Conservation (phyloP, 2,797 vertebrate genomes). For the Margarornis squamiger region DNA sequence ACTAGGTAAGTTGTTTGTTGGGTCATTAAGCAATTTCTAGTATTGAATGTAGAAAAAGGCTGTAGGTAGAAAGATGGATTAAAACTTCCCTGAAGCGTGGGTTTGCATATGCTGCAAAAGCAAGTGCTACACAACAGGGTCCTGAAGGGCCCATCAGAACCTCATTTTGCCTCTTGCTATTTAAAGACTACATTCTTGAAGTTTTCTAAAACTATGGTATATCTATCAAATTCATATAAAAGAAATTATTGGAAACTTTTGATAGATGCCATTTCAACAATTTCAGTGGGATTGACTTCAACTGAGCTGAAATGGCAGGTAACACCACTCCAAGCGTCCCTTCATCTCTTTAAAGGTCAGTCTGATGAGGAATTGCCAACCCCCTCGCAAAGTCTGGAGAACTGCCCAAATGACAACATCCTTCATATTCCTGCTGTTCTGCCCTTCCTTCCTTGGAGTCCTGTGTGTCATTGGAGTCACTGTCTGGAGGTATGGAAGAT, state of each 20-base stretch:
- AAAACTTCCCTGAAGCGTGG: background rate
- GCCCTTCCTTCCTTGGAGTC: constrained; percentile 88
- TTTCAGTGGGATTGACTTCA: background rate
- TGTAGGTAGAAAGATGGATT: background rate
- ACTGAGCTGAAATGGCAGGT: background rate
- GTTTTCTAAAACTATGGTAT: background rate
- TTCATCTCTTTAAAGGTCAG: constrained; percentile 80
- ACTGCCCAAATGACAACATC: constrained; percentile 93
- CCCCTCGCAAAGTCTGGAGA: constrained; percentile 85
- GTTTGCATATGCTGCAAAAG: background rate
- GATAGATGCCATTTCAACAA: background rate
- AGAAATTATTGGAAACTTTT: background rate
- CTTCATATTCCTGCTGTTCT: constrained; percentile 90
- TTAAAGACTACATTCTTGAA: background rate
- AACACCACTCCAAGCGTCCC: background rate
- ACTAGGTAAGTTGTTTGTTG: background rate
- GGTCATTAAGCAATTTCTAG: background rate
- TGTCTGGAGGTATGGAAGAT: constrained; percentile 86
- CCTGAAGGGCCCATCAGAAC: background rate
- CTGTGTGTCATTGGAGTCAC: constrained; percentile 85
- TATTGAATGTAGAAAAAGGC: background rate
- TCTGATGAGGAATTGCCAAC: constrained; percentile 90
- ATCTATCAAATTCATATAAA: background rate
- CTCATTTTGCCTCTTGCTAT: background rate
- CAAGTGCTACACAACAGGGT: background rate